Base-by-base conservation (phyloP, 1,140 invertebrate genomes). In the Trichoplusia ni region DNA sequence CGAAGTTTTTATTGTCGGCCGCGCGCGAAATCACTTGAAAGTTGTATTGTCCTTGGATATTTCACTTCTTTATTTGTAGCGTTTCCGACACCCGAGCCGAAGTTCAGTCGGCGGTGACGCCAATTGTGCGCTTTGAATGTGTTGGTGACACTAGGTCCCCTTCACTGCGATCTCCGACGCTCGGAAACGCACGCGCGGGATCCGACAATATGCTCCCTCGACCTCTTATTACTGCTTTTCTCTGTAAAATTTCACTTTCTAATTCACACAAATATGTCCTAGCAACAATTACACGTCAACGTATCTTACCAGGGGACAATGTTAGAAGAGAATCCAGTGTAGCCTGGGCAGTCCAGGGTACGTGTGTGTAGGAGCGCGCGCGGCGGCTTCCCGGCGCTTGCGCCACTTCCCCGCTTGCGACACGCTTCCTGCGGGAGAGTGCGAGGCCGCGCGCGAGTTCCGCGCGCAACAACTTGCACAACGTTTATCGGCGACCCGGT, bases 21-120 rank as follows among this genome's bases (percentile, higher is more conserved):
- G 87, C 84, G 84, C 87, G 87, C 87, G 87, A 90, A 90, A 90
- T 90, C 87, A 85, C 82, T 90, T 85, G 87, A 90, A 90, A 90
- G 87, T 90, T 85, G 84, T 84, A 84, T 84, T 88, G 87, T 89
- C 87, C 87, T 90, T 90, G 86, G 84, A 80, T 90, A 86, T 87
- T 90, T 89, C 83, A 87, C 84, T 90, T 86, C 84, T 88, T 88
- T 88, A 86, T 86, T 89, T 80, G 75, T 78, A 78, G 78, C 79
- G 77, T 86, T 88, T 87, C 84, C 85, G 83, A 88, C 81, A 84
- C 81, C 77, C 73, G 77, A 82, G 72, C 73, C 80, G 81, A 81
- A 85, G 79, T 85, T 87, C 78, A 80, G 71, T 79, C 77, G 77
- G 71, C 71, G 77, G 78, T 81, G 77, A 82, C 78, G 80, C 73